phyloP scores from a whole-genome alignment of 2,888 invertebrate genomes.

The Eucriotettix oculatus region DNA sequence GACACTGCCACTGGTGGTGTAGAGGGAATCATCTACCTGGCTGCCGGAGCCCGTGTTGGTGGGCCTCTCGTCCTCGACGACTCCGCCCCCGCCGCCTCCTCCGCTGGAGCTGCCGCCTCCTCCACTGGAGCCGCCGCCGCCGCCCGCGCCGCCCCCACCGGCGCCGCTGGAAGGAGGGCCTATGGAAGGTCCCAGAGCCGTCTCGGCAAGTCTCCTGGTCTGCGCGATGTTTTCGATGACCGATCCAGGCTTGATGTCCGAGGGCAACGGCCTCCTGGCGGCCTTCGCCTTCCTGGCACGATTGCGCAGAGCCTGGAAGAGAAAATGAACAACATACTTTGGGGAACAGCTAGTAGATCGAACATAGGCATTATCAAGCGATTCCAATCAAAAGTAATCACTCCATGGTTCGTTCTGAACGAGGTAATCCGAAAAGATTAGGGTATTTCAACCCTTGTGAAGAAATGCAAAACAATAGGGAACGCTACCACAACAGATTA shows the following conservation, averaged over 20 bases:
- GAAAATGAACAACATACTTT: too few species aligned
- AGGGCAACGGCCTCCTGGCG: constrained; percentile 60
- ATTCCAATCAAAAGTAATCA: too few species aligned
- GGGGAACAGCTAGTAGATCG: too few species aligned
- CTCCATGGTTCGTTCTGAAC: too few species aligned
- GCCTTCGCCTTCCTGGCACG: constrained; percentile 70
- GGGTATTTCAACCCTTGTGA: too few species aligned
- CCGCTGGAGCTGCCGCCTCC: constrained; percentile 63
- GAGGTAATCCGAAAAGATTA: too few species aligned
- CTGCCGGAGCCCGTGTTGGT: constrained; percentile 84
- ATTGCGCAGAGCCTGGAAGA: constrained; percentile 64
- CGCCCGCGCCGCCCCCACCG: constrained; percentile 64
- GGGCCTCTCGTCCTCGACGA: constrained; percentile 41
- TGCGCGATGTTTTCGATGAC: constrained; percentile 83
- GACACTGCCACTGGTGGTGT: too few species aligned
- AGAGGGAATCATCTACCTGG: constrained; percentile 33
- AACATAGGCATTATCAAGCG: too few species aligned
- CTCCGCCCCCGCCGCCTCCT: constrained; percentile 37
- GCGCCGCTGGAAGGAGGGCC: constrained; percentile 52
- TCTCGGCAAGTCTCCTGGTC: constrained; percentile 64
- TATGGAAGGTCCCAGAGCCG: constrained; percentile 39
- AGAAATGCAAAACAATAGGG: too few species aligned
- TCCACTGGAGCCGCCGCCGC: constrained; percentile 51
- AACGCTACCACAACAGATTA: too few species aligned
- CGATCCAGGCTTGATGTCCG: constrained; percentile 55